Evolutionary conservation across 2,888 invertebrate species (phyloP), one percentile per base, ranked within the genome.

Genomic region (Epirrita christyi): DNA sequence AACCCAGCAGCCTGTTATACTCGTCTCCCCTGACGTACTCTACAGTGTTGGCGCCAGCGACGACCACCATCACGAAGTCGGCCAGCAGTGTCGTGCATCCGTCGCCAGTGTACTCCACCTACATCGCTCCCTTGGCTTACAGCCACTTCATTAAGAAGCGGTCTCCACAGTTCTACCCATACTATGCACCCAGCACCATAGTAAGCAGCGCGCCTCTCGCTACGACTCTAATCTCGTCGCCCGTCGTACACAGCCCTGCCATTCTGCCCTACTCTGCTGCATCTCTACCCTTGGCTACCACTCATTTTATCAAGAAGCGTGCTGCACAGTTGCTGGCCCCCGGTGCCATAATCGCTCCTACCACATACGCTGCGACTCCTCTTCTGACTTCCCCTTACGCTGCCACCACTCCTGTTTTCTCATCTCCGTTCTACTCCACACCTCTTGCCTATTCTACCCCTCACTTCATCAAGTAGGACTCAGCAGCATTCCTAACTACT

Each of bases 21-120:
- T 61, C 72, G 28, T 63, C 78, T 10, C 81, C 79, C 5, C 63
- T 80, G 52, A 51, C 75, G 6, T 64, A 61, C 52, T 80, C 83
- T 54, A 75, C 81, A 8, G 58, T 79, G 43, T 43, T 85, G 38
- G 62, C 82, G 6, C 88, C 88, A 43, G 83, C 78, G 32, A 73
- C 79, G 9, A 85, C 88, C 8, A 83, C 81, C 42, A 83, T 87
- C 72, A 72, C 83, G 29, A 76, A 81, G 65, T 81, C 82, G 75
- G 85, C 83, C 78, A 88, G 83, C 81, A 89, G 86, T 66, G 83
- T 90, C 77, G 76, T 90, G 55, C 87, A 89, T 52, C 89, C 89
- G 0, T 83, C 86, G 47, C 86, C 88, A n/a, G 51, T 80, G 40
- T 36, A 76, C 55, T 40, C 58, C 13, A 38, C 43, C 37, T 85